These are phyloP conservation scores for Riptortus pedestris DNA, from an alignment of 1,140 invertebrate species.

Conservation along the genomic window DNA sequence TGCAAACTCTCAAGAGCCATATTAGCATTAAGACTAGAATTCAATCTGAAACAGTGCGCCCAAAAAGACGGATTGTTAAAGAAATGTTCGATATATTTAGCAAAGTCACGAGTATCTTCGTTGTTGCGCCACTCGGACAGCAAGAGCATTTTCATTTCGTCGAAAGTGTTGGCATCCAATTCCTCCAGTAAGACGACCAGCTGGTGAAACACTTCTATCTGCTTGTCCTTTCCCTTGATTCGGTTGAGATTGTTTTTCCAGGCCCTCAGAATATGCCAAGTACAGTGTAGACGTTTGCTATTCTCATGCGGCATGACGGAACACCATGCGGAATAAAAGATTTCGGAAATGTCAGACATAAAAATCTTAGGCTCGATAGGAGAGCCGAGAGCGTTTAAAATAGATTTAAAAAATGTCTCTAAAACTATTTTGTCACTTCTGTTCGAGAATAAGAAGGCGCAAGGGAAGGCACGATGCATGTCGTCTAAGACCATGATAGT, in stretches of 20 bases:
- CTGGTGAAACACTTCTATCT: neutral
- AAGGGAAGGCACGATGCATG: conserved; percentile 1
- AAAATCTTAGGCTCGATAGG: neutral
- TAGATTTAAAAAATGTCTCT: neutral
- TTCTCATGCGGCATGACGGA: neutral
- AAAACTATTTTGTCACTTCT: neutral
- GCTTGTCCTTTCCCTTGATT: neutral
- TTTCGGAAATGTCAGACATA: neutral
- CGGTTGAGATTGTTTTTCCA: neutral
- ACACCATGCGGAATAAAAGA: neutral
- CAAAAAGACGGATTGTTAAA: neutral
- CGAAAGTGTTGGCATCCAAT: neutral
- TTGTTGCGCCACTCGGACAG: neutral
- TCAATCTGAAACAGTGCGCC: neutral
- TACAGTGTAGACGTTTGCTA: neutral
- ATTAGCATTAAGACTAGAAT: neutral
- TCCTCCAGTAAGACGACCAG: neutral
- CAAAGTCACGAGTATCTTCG: neutral
- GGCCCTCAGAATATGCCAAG: neutral
- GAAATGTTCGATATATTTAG: neutral
- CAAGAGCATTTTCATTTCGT: neutral
- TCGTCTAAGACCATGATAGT: neutral
- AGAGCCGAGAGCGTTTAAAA: neutral
- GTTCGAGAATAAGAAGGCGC: neutral
- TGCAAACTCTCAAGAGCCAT: neutral